Conservation (phyloP, 2,113 vertebrate species). For the Rhinoderma darwinii region DNA sequence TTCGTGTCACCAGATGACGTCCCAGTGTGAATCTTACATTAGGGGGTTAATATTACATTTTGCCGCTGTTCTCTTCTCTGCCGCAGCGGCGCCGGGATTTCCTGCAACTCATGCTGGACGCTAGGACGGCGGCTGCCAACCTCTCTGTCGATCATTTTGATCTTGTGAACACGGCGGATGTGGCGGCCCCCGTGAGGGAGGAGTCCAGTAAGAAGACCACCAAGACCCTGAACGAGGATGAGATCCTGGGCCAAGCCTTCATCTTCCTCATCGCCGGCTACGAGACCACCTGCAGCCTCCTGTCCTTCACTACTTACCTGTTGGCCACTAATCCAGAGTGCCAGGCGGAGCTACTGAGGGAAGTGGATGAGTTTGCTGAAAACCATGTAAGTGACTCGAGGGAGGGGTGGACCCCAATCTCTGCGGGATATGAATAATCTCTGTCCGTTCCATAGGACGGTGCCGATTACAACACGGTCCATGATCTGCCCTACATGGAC, state of each 20-base stretch:
- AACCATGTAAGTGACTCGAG: slow-evolving; percentile 79
- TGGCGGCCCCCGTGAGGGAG: slow-evolving; percentile 3
- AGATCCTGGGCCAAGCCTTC: slow-evolving; percentile 89
- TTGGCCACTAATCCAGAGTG: slow-evolving; percentile 84
- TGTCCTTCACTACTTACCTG: slow-evolving; percentile 87
- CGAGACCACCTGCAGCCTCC: slow-evolving; percentile 84
- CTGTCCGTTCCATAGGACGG: slow-evolving; percentile 69
- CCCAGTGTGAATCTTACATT: not conserved
- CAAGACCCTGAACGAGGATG: slow-evolving; percentile 81
- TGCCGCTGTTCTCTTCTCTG: not conserved
- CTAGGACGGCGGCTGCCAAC: slow-evolving; percentile 60
- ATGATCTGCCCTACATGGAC: slow-evolving; percentile 90
- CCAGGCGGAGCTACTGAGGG: slow-evolving; percentile 80
- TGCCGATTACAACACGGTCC: slow-evolving; percentile 80
- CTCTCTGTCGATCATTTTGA: slow-evolving; percentile 71
- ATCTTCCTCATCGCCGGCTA: slow-evolving; percentile 91
- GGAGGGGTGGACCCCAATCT: not conserved
- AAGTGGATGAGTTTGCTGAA: slow-evolving; percentile 82
- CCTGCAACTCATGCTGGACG: slow-evolving; percentile 90
- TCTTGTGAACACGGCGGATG: slow-evolving; percentile 63
- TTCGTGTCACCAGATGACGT: too few species aligned
- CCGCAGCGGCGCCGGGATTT: slow-evolving; percentile 87
- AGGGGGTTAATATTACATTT: not conserved
- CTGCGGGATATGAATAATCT: not conserved
- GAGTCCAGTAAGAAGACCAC: slow-evolving; percentile 47